Evolutionary conservation across 2,797 vertebrate genomes (phyloP), one percentile per base, ranked within the genome.

Genomic region (Selene dorsalis): DNA sequence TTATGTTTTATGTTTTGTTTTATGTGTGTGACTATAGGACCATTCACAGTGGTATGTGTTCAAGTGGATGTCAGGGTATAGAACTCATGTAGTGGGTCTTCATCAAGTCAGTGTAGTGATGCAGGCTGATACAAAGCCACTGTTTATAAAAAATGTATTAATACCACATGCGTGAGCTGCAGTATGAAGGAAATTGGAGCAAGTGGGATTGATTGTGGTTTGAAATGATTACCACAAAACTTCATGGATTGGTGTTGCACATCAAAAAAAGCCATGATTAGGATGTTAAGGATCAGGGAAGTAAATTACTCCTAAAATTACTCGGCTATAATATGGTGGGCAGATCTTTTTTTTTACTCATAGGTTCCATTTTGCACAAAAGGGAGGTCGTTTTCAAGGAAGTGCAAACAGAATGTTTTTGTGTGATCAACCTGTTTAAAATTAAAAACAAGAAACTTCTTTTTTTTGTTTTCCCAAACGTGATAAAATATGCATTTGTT

Each of bases 191-290:
- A 78, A 80, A 75, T 73, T 52, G 53, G 35, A 84, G 45, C 73
- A 68, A 88, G 58, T 79, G 87, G 87, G 73, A 77, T 43, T 82
- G 84, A 89, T 88, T 88, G 62, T 84, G 85, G 73, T 88, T 87
- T 77, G 71, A 89, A 89, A 88, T 77, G 24, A 88, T 82, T 59
- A 67, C 63, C 77, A 32, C 73, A 75, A 76, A 88, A 88, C 72
- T 81, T 85, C 69, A 82, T 84, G 83, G 65, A 86, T 47, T 79
- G 87, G 75, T 85, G 75, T 83, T 79, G 32, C 66, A 88, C 84
- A 81, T 88, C 63, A 86, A 84, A 76, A 82, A 66, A 74, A 63
- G 55, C 65, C 67, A 69, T 81, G 76, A 83, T 84, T 84, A 84
- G 73, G 71, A 86, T 66, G 80, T 76, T 59, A 80, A 57, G 58